Evolutionary conservation across 1,140 invertebrate genomes (phyloP), one percentile per base, ranked within the genome.

Genomic region (Bombus consobrinus): DNA sequence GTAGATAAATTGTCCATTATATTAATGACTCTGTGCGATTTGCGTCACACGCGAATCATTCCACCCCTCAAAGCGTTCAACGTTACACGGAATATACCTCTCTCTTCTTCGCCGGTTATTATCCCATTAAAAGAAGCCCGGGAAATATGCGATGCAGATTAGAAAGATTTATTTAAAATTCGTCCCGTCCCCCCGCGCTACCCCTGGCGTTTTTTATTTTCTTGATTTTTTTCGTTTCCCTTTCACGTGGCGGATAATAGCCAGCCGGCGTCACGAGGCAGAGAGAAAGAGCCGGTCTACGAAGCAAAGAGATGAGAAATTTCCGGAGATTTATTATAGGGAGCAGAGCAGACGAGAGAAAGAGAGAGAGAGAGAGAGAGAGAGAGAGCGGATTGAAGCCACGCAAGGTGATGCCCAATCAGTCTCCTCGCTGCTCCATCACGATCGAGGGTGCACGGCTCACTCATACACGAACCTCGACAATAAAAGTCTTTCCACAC

Each of bases 261-360:
- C 59, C 43, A 71, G 62, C 34, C 68, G 57, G 39, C 39, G 57
- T 53, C 76, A 41, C 53, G 66, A 62, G 53, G n/a, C 32, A 53
- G 74, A 71, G 68, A 68, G 82, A 62, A 71, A 80, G 79, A 77
- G 82, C 43, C 82, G 74, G 43, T 47, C 62, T 78, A 43, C 47
- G 78, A 68, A 71, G 71, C 47, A 85, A 81, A 85, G 84, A 81
- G 84, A 81, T 75, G 84, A 85, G 78, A 85, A 81, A 85, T 89
- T 89, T 87, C 84, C 88, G 85, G 72, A 59, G 88, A 89, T 89
- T 89, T 89, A 89, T 89, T 89, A 89, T 81, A 89, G 88, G 85
- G 88, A 75, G 86, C 80, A 59, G 59, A 69, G 77, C 75, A 28
- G 37, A 75, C 22, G 32, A 53, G n/a, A 53, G 37, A n/a, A 32